These are phyloP conservation scores for Proterorhinus semilunaris DNA, from an alignment of 2,113 vertebrate genomes.

Conservation along the genomic window DNA sequence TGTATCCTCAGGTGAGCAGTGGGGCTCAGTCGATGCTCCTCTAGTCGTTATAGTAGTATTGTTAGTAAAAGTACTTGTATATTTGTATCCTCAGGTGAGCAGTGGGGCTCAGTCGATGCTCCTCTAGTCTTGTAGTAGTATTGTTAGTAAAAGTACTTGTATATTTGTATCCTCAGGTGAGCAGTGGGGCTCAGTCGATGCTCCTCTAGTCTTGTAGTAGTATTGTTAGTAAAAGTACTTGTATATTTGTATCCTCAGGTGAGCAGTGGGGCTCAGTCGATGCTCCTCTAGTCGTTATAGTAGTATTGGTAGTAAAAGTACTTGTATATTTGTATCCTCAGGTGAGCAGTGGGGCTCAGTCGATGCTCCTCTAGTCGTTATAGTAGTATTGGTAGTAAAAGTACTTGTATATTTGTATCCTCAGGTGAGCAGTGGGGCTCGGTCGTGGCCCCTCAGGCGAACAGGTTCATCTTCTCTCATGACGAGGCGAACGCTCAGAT, in stretches of 20 bases:
- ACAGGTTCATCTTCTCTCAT: conserved; percentile 98
- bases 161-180: neutral
- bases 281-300: too few species aligned
- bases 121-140: too few species aligned
- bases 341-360: neutral
- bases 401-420: neutral
- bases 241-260: neutral
- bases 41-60: too few species aligned
- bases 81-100: neutral
- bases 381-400: too few species aligned
- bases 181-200: too few species aligned
- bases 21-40: too few species aligned
- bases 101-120: too few species aligned
- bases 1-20: too few species aligned
- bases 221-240: neutral
- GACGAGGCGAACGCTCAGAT: conserved; percentile 92
- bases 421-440: conserved; percentile 89
- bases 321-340: neutral
- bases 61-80: neutral
- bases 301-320: neutral
- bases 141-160: neutral
- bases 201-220: too few species aligned
- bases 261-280: too few species aligned
- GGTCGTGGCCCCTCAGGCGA: conserved; percentile 86
- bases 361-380: neutral